A percentile compares a stretch with the other conserved stretches of the same genome.
These are phyloP conservation scores for Ladona fulva DNA, from an alignment of 1,140 invertebrate genomes.

Conservation along the genomic window DNA sequence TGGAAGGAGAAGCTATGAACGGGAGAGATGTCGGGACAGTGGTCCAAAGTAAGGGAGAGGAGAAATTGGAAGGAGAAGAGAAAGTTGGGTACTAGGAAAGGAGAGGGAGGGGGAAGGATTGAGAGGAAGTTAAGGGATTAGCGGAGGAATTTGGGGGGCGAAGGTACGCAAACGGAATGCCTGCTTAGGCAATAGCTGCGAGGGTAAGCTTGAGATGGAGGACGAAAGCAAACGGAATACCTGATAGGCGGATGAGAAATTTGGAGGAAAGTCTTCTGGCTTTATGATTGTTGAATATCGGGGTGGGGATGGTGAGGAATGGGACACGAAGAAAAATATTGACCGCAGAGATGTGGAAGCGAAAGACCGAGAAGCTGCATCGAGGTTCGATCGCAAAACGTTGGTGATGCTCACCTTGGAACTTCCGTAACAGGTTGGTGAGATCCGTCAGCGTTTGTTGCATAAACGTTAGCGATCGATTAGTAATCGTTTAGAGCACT, in stretches of 20 bases:
- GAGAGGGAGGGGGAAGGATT: neutral
- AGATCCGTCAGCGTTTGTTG: no score
- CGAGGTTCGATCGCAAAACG: no score
- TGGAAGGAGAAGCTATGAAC: neutral
- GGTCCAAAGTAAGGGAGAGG: neutral
- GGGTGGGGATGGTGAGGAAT: neutral
- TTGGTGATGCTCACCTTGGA: no score
- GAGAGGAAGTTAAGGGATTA: neutral
- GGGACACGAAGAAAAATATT: neutral
- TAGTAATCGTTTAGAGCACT: no score
- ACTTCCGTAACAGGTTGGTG: no score
- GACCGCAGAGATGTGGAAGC: neutral
- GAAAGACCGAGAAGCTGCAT: no score
- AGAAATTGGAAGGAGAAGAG: neutral
- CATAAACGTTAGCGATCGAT: no score
- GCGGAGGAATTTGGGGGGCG: neutral
- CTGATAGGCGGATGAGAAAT: conserved; percentile 4
- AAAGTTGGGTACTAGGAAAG: neutral
- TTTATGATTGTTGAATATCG: neutral
- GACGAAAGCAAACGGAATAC: conserved; percentile 4
- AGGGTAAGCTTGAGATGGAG: neutral
- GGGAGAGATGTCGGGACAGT: neutral
- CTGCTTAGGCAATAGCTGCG: neutral
- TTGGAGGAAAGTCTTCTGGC: neutral
- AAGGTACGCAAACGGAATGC: conserved; percentile 5